Evolutionary conservation across 2,888 invertebrate genomes (phyloP), one percentile per base, ranked within the genome.

Genomic region (Flexamia atlantica): DNA sequence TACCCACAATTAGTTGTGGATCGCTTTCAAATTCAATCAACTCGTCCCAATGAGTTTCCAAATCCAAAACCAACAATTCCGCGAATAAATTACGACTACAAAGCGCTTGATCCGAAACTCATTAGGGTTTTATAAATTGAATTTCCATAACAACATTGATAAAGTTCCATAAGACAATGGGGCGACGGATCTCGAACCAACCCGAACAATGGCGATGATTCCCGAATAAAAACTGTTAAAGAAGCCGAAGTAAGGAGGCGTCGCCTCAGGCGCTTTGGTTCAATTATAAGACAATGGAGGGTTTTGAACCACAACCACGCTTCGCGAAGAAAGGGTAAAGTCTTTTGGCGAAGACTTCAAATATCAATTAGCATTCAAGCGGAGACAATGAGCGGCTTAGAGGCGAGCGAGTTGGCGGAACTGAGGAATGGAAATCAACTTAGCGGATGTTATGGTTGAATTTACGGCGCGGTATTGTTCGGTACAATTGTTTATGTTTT

Each of bases 141-240:
- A 64, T 64, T 64, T 64, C 64, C 64, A 25, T 64, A 64, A 28
- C n/a, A n/a, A 30, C 25, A 30, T 17, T 17, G 14, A 20, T 64
- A 28, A 64, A 64, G 28, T 64, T 64, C 28, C 30, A 57, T 20
- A 64, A 64, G 64, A 64, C 64, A 64, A 64, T 23, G 53, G 23
- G 23, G 30, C n/a, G 14, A 64, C 30, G 7, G 57, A 23, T 20
- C 46, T 46, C 12, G 46, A 46, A 57, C 25, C 20, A 57, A 57
- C 23, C 57, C 53, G 53, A 10, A 53, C 53, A 53, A 53, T 23
- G 23, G 53, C 53, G 53, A 17, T 36, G 36, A 7, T 23, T 10
- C 20, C 20, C 1, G 23, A 23, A 7, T 7, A 23, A 53, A 23
- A 23, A 2, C 4, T 23, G 10, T n/a, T 4, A 36, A 36, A 36